Base-by-base conservation (phyloP, 2,888 invertebrate species). In the Oxyteleia sp. region DNA sequence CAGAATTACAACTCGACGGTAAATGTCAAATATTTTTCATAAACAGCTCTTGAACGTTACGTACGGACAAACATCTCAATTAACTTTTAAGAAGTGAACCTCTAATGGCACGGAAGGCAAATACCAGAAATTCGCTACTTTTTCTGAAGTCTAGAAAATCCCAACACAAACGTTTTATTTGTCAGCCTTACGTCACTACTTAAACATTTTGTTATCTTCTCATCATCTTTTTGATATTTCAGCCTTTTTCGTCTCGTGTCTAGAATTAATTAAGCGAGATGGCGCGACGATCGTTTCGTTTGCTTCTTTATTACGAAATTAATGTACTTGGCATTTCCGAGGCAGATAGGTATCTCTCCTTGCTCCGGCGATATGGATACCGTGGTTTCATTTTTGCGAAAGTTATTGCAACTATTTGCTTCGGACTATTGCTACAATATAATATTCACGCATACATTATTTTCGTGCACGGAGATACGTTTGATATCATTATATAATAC, bases 261-360 rank as follows among this genome's bases (percentile, higher is more conserved):
- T 74, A 84, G 84, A 84, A 84, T 84, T 84, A 81, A 81, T 84
- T 84, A 81, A 76, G 68, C 72, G 72, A 69, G 80, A 84, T 84
- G 76, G 80, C 75, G 83, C 83, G 80, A 85, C 85, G 83, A 90
- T 90, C 89, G 87, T 89, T 88, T 89, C 88, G 87, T 89, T 89
- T 88, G 79, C 87, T 89, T 78, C 87, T 88, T 89, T 89, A 90
- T 90, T 89, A 87, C 88, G 84, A 85, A 89, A 89, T 88, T 86
- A 87, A 86, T 88, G 88, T 87, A 88, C 87, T 87, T 88, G 87
- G 87, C 87, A 88, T 89, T 89, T 89, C 85, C 86, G 87, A 85
- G 85, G 84, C 72, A 87, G 89, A 82, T 81, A 85, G 63, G 71
- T 57, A 85, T 85, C 81, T 78, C 78, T 68, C 29, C 68, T 47